Evolutionary conservation across 2,113 vertebrate genomes (phyloP).

Genomic region (Canis aureus): DNA sequence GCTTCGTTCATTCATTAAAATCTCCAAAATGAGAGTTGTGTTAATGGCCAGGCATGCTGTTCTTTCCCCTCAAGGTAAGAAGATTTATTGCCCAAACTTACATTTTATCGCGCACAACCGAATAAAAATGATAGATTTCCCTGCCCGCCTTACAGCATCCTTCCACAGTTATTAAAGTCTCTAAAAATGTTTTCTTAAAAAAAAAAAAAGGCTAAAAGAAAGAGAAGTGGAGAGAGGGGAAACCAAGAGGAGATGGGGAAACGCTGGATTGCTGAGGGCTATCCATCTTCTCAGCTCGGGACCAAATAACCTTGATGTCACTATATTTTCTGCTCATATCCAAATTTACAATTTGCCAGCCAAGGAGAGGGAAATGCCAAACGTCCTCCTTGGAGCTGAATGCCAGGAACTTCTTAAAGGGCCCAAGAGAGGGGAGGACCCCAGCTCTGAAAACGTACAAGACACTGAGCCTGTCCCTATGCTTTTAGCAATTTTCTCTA

Average conservation of each 20-base stretch:
- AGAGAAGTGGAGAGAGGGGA: constrained; percentile 73
- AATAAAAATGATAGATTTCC: constrained; percentile 87
- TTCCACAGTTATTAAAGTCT: constrained; percentile 83
- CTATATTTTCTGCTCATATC: constrained; percentile 81
- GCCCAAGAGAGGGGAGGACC: background rate
- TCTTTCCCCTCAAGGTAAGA: constrained; percentile 84
- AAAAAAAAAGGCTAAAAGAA: constrained; percentile 30
- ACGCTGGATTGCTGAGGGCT: constrained; percentile 76
- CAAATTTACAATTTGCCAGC: constrained; percentile 80
- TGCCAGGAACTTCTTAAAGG: background rate
- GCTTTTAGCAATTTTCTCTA: background rate
- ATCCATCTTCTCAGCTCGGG: constrained; percentile 86
- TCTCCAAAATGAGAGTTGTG: constrained; percentile 49
- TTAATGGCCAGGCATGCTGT: constrained; percentile 65
- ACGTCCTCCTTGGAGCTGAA: background rate
- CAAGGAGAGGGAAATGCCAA: constrained; percentile 35
- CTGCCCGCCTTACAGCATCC: constrained; percentile 83
- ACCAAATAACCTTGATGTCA: constrained; percentile 88
- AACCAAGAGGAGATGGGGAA: constrained; percentile 78
- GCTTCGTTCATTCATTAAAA: constrained; percentile 67
- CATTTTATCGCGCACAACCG: constrained; percentile 83
- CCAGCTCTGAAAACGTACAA: background rate
- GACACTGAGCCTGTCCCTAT: background rate
- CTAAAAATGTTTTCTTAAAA: constrained; percentile 85
- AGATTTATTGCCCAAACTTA: constrained; percentile 85